Conservation (phyloP, 2,113 vertebrate species). For the Anguilla japonica region DNA sequence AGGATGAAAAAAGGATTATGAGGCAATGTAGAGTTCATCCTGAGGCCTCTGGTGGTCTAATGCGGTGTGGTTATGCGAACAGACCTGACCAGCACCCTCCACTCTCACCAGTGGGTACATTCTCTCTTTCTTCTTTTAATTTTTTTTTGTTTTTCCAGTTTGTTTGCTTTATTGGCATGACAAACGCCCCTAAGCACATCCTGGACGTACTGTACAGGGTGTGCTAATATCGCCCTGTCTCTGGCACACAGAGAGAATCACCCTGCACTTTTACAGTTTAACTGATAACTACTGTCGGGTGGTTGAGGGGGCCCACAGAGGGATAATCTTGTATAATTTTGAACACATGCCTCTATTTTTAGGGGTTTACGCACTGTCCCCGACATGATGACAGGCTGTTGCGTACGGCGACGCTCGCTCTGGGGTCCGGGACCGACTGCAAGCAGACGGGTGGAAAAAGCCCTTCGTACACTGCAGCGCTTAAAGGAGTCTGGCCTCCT, state of each 20-base stretch:
- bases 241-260: no score
- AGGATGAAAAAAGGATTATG: slow-evolving; percentile 30
- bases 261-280: no score
- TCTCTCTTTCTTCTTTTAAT: neutral
- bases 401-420: neutral
- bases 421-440: neutral
- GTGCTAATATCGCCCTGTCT: no score
- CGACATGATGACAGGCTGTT: neutral
- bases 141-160: no score
- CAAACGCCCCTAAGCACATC: no score
- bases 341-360: neutral
- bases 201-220: no score
- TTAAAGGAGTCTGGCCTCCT: neutral
- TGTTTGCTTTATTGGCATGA: no score
- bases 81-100: neutral
- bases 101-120: neutral
- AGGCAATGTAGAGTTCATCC: slow-evolving; percentile 33
- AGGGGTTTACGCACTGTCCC: neutral
- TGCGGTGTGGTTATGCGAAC: slow-evolving; percentile 36
- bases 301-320: no score
- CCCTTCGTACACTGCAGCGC: neutral
- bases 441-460: neutral
- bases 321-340: no score
- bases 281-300: no score
- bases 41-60: slow-evolving; percentile 30